phyloP scores from a whole-genome alignment of 2,797 vertebrate genomes.

The Danio tinwini region DNA sequence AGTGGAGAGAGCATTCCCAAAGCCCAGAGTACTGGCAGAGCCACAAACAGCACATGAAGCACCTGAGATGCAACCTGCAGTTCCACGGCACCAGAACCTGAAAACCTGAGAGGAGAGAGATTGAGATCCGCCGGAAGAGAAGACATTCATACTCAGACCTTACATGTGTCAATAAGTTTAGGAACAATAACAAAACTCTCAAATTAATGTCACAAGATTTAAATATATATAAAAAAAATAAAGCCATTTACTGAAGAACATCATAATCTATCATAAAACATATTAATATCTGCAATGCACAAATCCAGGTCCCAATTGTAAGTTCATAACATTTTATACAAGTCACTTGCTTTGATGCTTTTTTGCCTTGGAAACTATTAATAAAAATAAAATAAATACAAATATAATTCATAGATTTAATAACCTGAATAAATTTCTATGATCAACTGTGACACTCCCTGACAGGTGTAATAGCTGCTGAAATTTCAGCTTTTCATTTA shows the following conservation, averaged over 20 bases:
- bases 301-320: neutral
- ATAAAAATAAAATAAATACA: neutral
- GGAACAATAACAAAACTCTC: neutral
- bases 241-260: neutral
- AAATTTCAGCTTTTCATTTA: too few relatives aligned
- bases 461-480: too few relatives aligned
- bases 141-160: slow-evolving; percentile 7
- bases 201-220: neutral
- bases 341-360: neutral
- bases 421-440: neutral
- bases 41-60: slow-evolving; percentile 91
- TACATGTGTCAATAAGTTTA: neutral
- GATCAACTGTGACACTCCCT: too few relatives aligned
- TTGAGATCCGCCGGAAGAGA: neutral
- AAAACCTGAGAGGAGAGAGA: slow-evolving; percentile 79
- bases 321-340: neutral
- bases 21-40: slow-evolving; percentile 95
- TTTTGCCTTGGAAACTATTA: neutral
- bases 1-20: slow-evolving; percentile 90
- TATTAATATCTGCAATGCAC: neutral
- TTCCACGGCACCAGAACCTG: slow-evolving; percentile 79
- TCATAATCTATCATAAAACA: neutral
- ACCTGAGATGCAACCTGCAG: slow-evolving; percentile 90
- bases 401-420: neutral
- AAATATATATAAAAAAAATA: neutral